These are phyloP conservation scores for Acronicta alni DNA, from an alignment of 2,888 invertebrate species.

Conservation along the genomic window DNA sequence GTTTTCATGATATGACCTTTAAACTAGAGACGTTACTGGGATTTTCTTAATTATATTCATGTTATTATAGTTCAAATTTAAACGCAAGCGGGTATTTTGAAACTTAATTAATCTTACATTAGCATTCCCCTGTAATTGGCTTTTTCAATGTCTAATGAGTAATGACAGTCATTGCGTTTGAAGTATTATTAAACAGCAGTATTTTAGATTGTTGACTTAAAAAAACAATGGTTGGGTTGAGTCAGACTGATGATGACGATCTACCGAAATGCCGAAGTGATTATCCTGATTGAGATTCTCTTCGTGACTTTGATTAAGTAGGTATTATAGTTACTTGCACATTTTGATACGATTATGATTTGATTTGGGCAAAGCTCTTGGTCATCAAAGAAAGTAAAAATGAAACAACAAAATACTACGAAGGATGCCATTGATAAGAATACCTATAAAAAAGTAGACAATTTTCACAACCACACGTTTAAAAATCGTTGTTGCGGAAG, in stretches of 20 bases:
- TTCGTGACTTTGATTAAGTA: too few relatives aligned
- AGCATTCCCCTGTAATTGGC: neutral
- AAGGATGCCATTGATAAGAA: slow-evolving; percentile 27
- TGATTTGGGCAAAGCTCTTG: too few relatives aligned
- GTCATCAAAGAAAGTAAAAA: too few relatives aligned
- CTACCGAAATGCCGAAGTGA: too few relatives aligned
- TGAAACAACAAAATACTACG: slow-evolving; percentile 4
- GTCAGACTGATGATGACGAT: too few relatives aligned
- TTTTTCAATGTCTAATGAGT: slow-evolving; percentile 3
- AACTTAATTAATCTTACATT: neutral
- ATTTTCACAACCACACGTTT: too few relatives aligned
- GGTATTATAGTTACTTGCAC: too few relatives aligned
- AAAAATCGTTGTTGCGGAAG: too few relatives aligned
- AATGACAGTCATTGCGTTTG: neutral
- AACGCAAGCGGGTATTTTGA: neutral
- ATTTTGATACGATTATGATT: too few relatives aligned
- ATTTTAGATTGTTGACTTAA: too few relatives aligned
- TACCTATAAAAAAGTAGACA: slow-evolving; percentile 25
- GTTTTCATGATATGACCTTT: slow-evolving; percentile 7
- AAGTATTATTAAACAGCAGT: neutral
- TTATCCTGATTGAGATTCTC: too few relatives aligned
- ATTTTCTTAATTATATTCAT: slow-evolving; percentile 9
- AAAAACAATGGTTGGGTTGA: too few relatives aligned
- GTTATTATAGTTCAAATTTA: neutral
- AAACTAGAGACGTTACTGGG: neutral